Evolutionary conservation across 1,140 invertebrate species (phyloP), one percentile per base, ranked within the genome.

Genomic region (Chionoecetes opilio): DNA sequence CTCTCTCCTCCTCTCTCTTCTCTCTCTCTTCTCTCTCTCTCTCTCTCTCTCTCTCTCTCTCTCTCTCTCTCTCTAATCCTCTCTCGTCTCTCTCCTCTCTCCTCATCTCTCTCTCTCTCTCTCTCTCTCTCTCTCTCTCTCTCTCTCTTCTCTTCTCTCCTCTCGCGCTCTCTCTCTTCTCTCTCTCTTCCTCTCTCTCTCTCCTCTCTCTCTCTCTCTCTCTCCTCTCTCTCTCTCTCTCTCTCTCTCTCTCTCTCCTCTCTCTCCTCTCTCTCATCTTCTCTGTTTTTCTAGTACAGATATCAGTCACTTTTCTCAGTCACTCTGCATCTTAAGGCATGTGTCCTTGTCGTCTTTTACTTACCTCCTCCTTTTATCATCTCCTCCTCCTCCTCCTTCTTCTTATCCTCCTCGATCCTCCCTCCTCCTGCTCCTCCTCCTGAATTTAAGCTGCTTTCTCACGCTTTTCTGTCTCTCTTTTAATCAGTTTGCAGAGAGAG

Each of bases 371-470:
- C 85, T 38, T 32, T 32, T 38, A n/a, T n/a, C n/a, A n/a, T n/a
- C 5, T 86, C 85, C 85, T 38, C 37, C 85, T 38, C 85, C 37
- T 86, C 17, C 85, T 86, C 85, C n/a, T 38, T 26, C 85, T 38
- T 32, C 85, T 38, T 32, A 29, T 38, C 82, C 82, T 34, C 82
- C 32, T 34, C 32, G n/a, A n/a, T n/a, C 29, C 82, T 26, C 26
- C 32, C 82, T 85, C 82, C 32, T 34, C 32, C 82, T 85, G 17
- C 32, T 34, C 31, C 82, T 84, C 82, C 41, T 46, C 14, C 41
- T 46, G 5, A 5, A 14, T 11, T 53, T 53, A 53, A 53, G 46
- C 21, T 17, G 11, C 46, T 53, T 53, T 17, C 46, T 53, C 46
- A 53, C 46, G 46, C 11, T 17, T 53, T 53, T 53, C n/a, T n/a